Evolutionary conservation across 1,140 invertebrate species (phyloP).

Genomic region (Drosophila quadrilineata): DNA sequence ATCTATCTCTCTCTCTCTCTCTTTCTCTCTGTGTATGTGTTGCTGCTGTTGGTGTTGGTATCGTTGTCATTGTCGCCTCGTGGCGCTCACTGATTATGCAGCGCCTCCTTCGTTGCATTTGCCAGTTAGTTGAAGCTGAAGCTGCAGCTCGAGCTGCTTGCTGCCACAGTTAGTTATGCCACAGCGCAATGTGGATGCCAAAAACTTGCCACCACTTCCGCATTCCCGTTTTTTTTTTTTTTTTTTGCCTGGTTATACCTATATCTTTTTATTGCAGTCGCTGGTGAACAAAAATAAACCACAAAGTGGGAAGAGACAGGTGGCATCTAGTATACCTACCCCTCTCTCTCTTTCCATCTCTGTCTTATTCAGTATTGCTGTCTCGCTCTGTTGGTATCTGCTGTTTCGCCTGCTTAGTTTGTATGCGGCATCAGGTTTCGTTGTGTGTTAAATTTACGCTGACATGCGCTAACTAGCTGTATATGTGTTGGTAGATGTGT

Average conservation of each 20-base stretch:
- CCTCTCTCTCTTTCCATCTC: too few relatives aligned
- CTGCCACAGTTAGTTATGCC: constrained; percentile 22
- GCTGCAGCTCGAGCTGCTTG: constrained; percentile 2
- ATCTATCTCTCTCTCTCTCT: constrained; percentile 37
- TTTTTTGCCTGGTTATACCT: constrained; percentile 39
- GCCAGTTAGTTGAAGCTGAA: not conserved
- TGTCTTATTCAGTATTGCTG: too few relatives aligned
- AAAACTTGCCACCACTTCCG: constrained; percentile 64
- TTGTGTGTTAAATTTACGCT: constrained; percentile 74
- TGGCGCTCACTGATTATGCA: constrained; percentile 56
- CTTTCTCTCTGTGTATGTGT: constrained; percentile 28
- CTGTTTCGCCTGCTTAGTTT: constrained; percentile 29
- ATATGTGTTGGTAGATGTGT: constrained; percentile 20
- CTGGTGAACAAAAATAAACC: constrained; percentile 60
- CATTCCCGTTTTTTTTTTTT: too few relatives aligned
- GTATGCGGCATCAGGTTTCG: constrained; percentile 72
- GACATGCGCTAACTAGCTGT: constrained; percentile 71
- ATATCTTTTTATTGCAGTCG: constrained; percentile 72
- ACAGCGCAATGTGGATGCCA: constrained; percentile 42
- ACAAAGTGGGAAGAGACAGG: constrained; percentile 28
- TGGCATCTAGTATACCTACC: too few relatives aligned
- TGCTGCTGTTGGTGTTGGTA: constrained; percentile 40
- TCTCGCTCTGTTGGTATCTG: constrained; percentile 5
- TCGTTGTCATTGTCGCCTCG: constrained; percentile 50
- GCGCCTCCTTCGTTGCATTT: constrained; percentile 27